Percentiles rank a stretch among this genome's conserved stretches.
phyloP scores from a whole-genome alignment of 2,888 invertebrate species.

The Cistogaster globosa region DNA sequence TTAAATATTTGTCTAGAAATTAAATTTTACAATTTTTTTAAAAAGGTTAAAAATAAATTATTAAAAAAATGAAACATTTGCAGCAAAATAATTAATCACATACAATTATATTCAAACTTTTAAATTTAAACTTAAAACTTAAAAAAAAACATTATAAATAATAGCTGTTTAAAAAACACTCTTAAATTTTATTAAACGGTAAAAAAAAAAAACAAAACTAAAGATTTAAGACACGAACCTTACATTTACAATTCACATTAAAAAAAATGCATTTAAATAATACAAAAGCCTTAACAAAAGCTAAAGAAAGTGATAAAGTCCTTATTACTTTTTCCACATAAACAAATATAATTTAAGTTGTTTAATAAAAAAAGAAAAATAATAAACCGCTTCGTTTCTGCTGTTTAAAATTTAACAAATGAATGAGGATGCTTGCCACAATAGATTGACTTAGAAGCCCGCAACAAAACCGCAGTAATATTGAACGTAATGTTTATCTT shows the following conservation, averaged over 20 bases:
- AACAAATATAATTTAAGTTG: conserved; percentile 8
- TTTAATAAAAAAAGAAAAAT: not conserved
- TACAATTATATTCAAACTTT: not conserved
- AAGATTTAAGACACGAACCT: conserved; percentile 65
- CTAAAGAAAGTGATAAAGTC: conserved; percentile 10
- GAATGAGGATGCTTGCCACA: conserved; percentile 61
- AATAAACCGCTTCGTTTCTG: conserved; percentile 41
- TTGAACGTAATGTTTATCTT: conserved; percentile 37
- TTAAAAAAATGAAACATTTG: not conserved
- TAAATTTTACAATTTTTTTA: not conserved
- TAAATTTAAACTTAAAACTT: not conserved
- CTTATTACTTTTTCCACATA: not conserved
- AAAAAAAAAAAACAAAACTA: conserved; percentile 33
- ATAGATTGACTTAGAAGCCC: conserved; percentile 44
- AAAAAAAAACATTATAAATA: conserved; percentile 2
- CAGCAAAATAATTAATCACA: not conserved
- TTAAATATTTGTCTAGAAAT: too few species aligned
- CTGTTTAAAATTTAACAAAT: conserved; percentile 56
- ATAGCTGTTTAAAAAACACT: conserved; percentile 1
- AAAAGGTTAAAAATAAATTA: not conserved
- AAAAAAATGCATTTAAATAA: conserved; percentile 10
- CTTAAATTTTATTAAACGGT: conserved; percentile 20
- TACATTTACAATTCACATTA: conserved; percentile 24
- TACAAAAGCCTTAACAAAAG: not conserved
- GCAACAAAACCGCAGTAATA: conserved; percentile 22